Conservation (phyloP, 2,888 invertebrate species). For the Leucozona laternaria region DNA sequence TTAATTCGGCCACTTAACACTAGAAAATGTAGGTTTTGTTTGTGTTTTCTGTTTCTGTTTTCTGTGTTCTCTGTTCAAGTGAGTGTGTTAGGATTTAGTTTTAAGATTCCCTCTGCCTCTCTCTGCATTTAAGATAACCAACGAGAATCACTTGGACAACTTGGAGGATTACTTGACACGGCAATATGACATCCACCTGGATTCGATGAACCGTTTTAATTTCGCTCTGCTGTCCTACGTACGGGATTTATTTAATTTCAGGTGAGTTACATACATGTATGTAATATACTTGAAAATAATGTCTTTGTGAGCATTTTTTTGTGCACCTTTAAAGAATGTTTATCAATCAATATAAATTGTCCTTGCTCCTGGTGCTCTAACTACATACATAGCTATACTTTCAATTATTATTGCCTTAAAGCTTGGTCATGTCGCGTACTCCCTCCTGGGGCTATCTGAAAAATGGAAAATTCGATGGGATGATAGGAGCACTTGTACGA, state of each 20-base stretch:
- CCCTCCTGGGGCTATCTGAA: conserved; percentile 87
- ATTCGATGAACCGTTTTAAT: conserved; percentile 88
- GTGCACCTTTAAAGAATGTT: conserved; percentile 52
- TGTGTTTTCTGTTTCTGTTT: conserved; percentile 51
- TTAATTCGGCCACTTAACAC: conserved; percentile 71
- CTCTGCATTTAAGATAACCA: conserved; percentile 81
- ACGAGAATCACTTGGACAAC: conserved; percentile 82
- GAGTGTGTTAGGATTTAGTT: conserved; percentile 36
- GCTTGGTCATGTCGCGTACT: conserved; percentile 81
- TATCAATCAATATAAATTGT: conserved; percentile 61
- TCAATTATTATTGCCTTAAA: conserved; percentile 76
- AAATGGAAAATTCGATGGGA: conserved; percentile 87
- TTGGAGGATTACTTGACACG: conserved; percentile 85
- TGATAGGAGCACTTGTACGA: conserved; percentile 86
- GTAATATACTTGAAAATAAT: conserved; percentile 3
- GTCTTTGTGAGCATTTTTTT: conserved; percentile 13
- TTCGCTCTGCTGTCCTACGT: conserved; percentile 86
- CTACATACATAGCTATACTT: conserved; percentile 26
- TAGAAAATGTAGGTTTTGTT: conserved; percentile 23
- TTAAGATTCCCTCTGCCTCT: conserved; percentile 37
- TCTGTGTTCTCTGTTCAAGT: not conserved
- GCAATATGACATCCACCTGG: conserved; percentile 85
- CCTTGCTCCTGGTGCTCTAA: conserved; percentile 3
- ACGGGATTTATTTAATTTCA: conserved; percentile 88
- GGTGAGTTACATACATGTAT: conserved; percentile 83